Base-by-base conservation (phyloP, 2,113 vertebrate species). In the Syngnathus floridae region DNA sequence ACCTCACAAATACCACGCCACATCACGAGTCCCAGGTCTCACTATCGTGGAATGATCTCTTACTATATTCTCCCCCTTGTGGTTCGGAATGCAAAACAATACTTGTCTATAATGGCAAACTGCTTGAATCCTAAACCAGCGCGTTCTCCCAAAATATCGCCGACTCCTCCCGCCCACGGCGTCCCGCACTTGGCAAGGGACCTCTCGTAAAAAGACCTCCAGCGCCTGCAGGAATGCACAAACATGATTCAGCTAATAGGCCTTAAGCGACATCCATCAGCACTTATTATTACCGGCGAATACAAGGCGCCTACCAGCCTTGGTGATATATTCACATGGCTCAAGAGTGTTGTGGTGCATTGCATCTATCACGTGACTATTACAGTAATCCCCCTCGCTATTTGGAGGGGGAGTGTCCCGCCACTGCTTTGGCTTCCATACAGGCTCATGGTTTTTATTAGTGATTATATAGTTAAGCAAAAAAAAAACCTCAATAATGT, bases 181-280 rank as follows among this genome's bases (percentile, higher is more conserved):
- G 8, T 19, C 19, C 37, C 5, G 37, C 4, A 19, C 37, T 60
- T 60, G 57, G 57, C 37, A n/a, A 60, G 37, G 57, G 26, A 12
- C n/a, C 57, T 60, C 56, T 58, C 0, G 56, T 58, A 14, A 52
- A 57, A 17, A 36, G 31, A 57, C 8, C 26, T 35, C 35, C 56
- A 38, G 57, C 17, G 19, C 8, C 37, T 60, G 37, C 57, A 60
- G 16, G 16, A n/a, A 17, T 19, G 16, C 56, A 19, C 57, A 19
- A 41, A 40, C 37, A 60, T 59, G 57, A 59, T 59, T 59, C 57
- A 38, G 37, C 57, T 59, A 59, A 59, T 59, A 59, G 57, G 57
- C 57, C 57, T 38, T 40, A 38, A 59, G 57, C 57, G 8, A 59
- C 57, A 59, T 59, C 57, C 17, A 59, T 59, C 57, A 59, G 36